Percentiles rank a stretch among this genome's conserved stretches.
phyloP scores from a whole-genome alignment of 2,797 vertebrate species.

The Orestias chungarensis region DNA sequence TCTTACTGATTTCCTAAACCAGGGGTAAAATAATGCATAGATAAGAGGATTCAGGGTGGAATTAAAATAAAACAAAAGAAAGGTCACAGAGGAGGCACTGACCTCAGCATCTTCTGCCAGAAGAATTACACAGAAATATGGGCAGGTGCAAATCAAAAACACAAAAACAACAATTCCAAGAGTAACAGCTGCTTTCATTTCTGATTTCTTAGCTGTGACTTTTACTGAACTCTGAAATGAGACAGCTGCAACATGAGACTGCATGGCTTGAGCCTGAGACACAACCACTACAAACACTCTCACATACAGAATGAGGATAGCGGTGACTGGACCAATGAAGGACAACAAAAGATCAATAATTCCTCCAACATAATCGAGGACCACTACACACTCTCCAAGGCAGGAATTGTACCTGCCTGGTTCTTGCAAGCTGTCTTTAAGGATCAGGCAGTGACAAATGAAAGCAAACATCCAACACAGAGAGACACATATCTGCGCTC shows the following conservation, averaged over 20 bases:
- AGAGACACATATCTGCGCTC: not conserved
- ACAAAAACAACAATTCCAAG: constrained; percentile 17
- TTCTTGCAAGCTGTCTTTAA: not conserved
- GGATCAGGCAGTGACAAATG: not conserved
- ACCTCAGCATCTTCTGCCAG: not conserved
- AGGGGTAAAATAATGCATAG: too few species aligned
- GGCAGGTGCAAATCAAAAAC: constrained; percentile 13
- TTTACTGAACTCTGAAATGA: not conserved
- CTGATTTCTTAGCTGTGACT: not conserved
- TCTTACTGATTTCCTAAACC: too few species aligned
- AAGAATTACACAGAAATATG: not conserved
- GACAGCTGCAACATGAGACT: not conserved
- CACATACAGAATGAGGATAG: constrained; percentile 17
- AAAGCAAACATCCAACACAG: constrained; percentile 14
- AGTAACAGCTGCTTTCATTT: constrained; percentile 11
- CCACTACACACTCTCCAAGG: not conserved
- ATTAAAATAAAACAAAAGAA: not conserved
- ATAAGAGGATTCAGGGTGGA: not conserved
- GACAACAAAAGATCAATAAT: not conserved
- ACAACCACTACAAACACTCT: constrained; percentile 12
- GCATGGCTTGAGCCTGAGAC: constrained; percentile 12
- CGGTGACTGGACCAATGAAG: constrained; percentile 12
- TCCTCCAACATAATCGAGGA: not conserved
- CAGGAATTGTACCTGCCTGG: constrained; percentile 7
- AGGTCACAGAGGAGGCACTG: not conserved